Base-by-base conservation (phyloP, 2,797 vertebrate species). In the Xenentodon cancila region DNA sequence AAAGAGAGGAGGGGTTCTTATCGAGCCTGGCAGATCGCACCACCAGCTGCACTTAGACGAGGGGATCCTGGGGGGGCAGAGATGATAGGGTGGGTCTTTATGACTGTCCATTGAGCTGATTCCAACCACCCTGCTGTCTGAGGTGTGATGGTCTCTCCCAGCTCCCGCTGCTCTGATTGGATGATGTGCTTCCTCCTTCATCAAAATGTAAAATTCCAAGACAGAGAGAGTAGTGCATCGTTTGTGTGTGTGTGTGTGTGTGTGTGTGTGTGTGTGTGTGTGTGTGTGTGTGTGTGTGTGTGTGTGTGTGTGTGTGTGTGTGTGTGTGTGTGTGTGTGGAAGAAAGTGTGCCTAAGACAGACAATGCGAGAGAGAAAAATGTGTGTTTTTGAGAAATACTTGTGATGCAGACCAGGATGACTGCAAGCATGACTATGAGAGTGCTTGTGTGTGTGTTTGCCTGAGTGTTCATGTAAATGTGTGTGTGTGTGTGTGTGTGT, bases 171-270 rank as follows among this genome's bases (percentile, higher is more conserved):
- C 75, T 78, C 71, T 84, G 87, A 92, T 91, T 91, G 90, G 90
- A 75, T 18, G 6, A 45, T 12, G 1, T 11, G 80, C 90, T 90
- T 90, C 88, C 88, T 90, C 83, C 89, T 90, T 92, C 91, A 93
- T 91, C 88, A 89, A 92, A 89, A 92, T 92, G 91, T 89, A 90
- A 90, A 89, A 92, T 91, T 91, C 91, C 88, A 90, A 90, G 91
- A 91, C 89, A 88, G 87, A 91, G 84, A 84, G 85, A 88, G 89
- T 88, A 88, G 86, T 84, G 85, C 82, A 80, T 87, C 55, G 48
- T 77, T 68, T 68, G 75, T 73, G 73, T 75, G 68, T 73, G 53
- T 71, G 64, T 42, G 40, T 42, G 40, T 42, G 40, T 16, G 40
- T 68, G 74, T 71, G 73, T 72, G 46, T 60, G 46, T 20, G 56